Conservation (phyloP, 2,797 vertebrate genomes). For the Spea hammondii region DNA sequence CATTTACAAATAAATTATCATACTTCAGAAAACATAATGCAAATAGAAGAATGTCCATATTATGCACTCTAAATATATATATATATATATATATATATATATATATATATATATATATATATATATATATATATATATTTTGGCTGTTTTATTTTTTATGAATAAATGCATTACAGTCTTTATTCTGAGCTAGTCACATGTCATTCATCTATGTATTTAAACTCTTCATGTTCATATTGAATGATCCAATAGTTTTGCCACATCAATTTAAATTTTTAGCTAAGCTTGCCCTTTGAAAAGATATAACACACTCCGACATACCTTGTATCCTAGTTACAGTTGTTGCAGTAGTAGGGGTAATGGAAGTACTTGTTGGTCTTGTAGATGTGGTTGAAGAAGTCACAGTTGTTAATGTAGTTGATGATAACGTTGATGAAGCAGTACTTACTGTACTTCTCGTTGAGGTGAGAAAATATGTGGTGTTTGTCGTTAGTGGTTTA, state of each 20-base stretch:
- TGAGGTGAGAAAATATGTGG: no score
- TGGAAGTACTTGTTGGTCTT: not conserved
- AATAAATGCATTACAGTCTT: no score
- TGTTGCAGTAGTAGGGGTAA: not conserved
- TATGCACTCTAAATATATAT: not conserved
- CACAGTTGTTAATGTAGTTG: not conserved
- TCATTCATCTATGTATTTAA: no score
- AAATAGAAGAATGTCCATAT: not conserved
- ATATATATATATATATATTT: not conserved
- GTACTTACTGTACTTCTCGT: not conserved
- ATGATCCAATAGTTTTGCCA: no score
- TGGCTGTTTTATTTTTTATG: no score
- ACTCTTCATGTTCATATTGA: no score
- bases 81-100: constrained; percentile 4
- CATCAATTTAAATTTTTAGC: no score
- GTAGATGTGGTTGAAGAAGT: not conserved
- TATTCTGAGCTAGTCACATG: no score
- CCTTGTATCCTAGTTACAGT: not conserved
- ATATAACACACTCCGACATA: no score
- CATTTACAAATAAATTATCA: not conserved
- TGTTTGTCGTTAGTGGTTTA: no score
- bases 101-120: not conserved
- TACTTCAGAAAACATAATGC: no score
- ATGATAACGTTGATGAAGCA: not conserved
- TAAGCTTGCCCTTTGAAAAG: no score